A percentile compares a stretch with the other conserved stretches of the same genome.
Conservation (phyloP, 2,113 vertebrate species). For the Monarcha castaneiventris region DNA sequence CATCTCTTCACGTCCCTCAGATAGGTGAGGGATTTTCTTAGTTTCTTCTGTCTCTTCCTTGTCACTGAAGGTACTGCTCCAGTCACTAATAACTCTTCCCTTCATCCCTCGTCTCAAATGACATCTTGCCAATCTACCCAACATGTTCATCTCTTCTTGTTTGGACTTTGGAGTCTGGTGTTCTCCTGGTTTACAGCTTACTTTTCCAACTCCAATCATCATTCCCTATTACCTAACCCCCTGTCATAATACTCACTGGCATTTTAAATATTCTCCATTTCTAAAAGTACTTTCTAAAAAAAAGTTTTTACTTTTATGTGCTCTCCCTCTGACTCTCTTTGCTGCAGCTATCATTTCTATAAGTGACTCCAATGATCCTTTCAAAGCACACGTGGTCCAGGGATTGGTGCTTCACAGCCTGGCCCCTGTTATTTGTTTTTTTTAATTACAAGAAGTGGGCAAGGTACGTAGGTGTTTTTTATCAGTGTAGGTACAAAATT, state of each 20-base stretch:
- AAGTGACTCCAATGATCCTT: not conserved
- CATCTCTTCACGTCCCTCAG: not conserved
- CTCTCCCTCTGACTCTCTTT: not conserved
- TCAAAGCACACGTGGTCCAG: accelerated
- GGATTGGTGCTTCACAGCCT: not conserved
- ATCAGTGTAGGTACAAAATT: constrained; percentile 8
- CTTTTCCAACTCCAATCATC: not conserved
- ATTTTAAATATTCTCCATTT: not conserved
- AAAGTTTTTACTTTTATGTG: not conserved
- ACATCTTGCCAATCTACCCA: not conserved
- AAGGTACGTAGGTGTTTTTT: not conserved
- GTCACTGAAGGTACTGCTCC: not conserved
- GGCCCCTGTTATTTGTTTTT: not conserved
- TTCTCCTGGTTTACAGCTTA: not conserved
- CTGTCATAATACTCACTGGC: accelerated
- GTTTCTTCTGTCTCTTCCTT: not conserved
- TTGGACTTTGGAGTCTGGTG: not conserved
- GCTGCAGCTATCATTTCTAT: not conserved
- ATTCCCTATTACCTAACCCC: not conserved
- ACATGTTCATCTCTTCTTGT: not conserved
- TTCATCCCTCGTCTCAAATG: not conserved
- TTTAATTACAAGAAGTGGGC: not conserved
- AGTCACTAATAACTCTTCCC: not conserved
- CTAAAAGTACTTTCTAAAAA: not conserved
- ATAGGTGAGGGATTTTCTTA: not conserved